A percentile compares a stretch with the other conserved stretches of the same genome.
Evolutionary conservation across 2,888 invertebrate genomes (phyloP).

Genomic region (Drepana falcataria): DNA sequence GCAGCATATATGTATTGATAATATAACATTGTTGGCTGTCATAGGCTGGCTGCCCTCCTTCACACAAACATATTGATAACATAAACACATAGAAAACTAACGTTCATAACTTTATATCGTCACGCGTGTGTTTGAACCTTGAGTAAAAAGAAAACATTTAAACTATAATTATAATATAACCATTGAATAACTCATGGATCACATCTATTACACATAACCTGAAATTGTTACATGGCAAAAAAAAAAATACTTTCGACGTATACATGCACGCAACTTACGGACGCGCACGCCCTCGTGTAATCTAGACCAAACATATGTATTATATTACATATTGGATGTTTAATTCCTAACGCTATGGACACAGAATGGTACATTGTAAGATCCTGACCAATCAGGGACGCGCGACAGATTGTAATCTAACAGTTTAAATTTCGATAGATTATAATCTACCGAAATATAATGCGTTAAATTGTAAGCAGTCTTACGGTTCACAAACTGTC

Average conservation of each 20-base stretch:
- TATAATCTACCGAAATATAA: too few relatives aligned
- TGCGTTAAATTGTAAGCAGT: too few relatives aligned
- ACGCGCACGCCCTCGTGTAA: background rate
- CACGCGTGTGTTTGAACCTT: slow-evolving; percentile 4
- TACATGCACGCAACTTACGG: background rate
- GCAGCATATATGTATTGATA: slow-evolving; percentile 36
- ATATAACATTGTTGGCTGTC: slow-evolving; percentile 19
- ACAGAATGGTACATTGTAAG: too few relatives aligned
- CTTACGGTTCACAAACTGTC: too few relatives aligned
- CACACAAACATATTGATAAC: slow-evolving; percentile 28
- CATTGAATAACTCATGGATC: too few relatives aligned
- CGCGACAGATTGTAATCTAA: too few relatives aligned
- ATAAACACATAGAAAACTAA: slow-evolving; percentile 26
- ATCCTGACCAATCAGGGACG: too few relatives aligned
- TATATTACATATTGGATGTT: background rate
- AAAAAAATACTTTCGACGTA: too few relatives aligned
- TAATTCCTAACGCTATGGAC: background rate
- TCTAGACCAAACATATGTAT: background rate
- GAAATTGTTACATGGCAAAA: too few relatives aligned
- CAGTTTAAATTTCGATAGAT: too few relatives aligned
- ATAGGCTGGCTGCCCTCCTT: slow-evolving; percentile 72
- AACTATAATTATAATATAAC: background rate
- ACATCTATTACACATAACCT: background rate
- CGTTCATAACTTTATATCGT: slow-evolving; percentile 6
- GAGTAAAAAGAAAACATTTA: background rate